phyloP scores from a whole-genome alignment of 2,113 vertebrate genomes.

The Leiothrix lutea region DNA sequence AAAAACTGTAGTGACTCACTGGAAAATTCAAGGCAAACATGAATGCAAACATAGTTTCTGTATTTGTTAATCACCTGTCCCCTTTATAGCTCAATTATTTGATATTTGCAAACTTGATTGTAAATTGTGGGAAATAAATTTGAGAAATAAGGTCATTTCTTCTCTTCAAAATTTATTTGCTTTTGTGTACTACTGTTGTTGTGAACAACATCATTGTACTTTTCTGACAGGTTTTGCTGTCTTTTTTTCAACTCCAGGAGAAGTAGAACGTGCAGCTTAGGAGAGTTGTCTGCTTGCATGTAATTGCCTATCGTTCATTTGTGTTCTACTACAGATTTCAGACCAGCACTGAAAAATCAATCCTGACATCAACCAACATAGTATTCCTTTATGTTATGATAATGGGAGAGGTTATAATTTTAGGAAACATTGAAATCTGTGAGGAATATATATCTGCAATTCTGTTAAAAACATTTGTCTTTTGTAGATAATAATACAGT shows the following conservation, averaged over 20 bases:
- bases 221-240: not conserved
- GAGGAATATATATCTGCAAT: not conserved
- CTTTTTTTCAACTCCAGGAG: not conserved
- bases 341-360: not conserved
- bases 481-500: not conserved
- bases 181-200: not conserved
- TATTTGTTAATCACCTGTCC: not conserved
- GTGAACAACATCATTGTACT: not conserved
- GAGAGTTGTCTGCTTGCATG: not conserved
- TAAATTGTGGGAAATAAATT: not conserved
- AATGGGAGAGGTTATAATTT: not conserved
- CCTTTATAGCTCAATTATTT: not conserved
- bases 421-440: not conserved
- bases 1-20: not conserved
- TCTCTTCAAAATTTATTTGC: not conserved
- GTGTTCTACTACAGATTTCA: not conserved
- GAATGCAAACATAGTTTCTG: not conserved
- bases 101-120: not conserved
- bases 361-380: not conserved
- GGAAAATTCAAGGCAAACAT: not conserved
- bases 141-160: not conserved
- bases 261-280: not conserved
- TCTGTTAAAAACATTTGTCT: not conserved
- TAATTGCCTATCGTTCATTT: not conserved
- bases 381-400: not conserved